Conservation (phyloP, 2,113 vertebrate species). For the Polypterus bichir region DNA sequence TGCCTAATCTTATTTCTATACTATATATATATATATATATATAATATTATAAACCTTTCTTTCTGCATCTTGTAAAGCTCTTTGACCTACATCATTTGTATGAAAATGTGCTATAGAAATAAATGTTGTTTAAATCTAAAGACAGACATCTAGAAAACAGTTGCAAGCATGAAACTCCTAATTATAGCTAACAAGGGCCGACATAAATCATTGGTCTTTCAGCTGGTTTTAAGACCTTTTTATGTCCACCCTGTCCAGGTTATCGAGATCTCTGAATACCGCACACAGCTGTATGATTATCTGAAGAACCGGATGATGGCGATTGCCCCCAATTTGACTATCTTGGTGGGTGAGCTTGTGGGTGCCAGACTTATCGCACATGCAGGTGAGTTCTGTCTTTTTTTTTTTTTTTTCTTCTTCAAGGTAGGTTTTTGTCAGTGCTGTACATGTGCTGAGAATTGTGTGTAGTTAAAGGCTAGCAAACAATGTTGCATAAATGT, state of each 20-base stretch:
- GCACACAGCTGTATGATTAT: slow-evolving; percentile 88
- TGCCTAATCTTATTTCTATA: no score
- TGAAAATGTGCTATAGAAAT: no score
- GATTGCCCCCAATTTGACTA: slow-evolving; percentile 87
- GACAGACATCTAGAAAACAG: no score
- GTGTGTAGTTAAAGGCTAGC: neutral
- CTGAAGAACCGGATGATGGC: slow-evolving; percentile 97
- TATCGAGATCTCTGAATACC: slow-evolving; percentile 88
- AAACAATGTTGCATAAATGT: neutral
- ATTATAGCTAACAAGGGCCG: no score
- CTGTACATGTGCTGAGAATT: neutral
- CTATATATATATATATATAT: no score
- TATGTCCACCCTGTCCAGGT: slow-evolving; percentile 47
- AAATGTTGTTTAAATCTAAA: no score
- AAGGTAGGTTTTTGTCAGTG: neutral
- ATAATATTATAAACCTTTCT: no score
- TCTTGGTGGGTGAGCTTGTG: slow-evolving; percentile 93
- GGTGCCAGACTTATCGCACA: slow-evolving; percentile 91
- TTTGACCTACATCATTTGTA: no score
- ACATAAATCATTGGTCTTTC: no score
- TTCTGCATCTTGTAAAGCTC: no score
- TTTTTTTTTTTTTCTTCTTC: no score
- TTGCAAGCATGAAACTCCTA: no score
- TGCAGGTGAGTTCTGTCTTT: slow-evolving; percentile 56
- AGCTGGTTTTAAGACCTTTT: neutral